Evolutionary conservation across 2,113 vertebrate genomes (phyloP), one percentile per base, ranked within the genome.

Genomic region (Tetrao urogallus): DNA sequence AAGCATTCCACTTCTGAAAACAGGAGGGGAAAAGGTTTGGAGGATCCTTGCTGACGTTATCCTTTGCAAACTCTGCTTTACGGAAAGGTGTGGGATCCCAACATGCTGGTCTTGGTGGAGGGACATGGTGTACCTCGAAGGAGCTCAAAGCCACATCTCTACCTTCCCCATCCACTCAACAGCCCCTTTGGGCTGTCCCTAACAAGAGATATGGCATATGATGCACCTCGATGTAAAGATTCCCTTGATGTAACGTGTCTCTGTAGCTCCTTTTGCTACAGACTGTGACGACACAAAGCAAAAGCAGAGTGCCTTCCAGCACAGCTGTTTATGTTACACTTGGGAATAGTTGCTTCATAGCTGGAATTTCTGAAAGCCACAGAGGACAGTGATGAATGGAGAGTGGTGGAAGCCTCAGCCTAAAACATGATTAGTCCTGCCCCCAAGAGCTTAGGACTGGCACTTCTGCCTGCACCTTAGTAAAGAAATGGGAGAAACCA

Each of bases 291-390:
- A 61, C 0, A 0, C 2, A 6, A 61, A 38, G 40, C 65, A 48
- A 61, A 42, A 58, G 57, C 88, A 63, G 69, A 83, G 66, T 72
- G 57, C 60, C 67, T 45, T 92, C 61, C 56, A 85, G 63, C 67
- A 75, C 77, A 76, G 19, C 57, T 88, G 16, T 93, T 94, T 65
- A 4, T 72, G 32, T 73, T 20, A 1, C 19, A 0, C 40, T 80
- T 75, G 64, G 79, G 65, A 57, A 30, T 38, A 9, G 34, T 47
- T 80, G 58, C 82, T 94, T 91, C 89, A 85, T 84, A 73, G 63
- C 86, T 93, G 84, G 79, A 60, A 87, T 93, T 91, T 92, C 73
- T 95, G 74, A 85, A 82, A 91, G 67, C 72, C 43, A 27, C 78
- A 5, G 17, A 65, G 42, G 67, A 76, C 52, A 71, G 81, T 58